phyloP scores from a whole-genome alignment of 1,140 invertebrate genomes.

The Tyrophagus putrescentiae region DNA sequence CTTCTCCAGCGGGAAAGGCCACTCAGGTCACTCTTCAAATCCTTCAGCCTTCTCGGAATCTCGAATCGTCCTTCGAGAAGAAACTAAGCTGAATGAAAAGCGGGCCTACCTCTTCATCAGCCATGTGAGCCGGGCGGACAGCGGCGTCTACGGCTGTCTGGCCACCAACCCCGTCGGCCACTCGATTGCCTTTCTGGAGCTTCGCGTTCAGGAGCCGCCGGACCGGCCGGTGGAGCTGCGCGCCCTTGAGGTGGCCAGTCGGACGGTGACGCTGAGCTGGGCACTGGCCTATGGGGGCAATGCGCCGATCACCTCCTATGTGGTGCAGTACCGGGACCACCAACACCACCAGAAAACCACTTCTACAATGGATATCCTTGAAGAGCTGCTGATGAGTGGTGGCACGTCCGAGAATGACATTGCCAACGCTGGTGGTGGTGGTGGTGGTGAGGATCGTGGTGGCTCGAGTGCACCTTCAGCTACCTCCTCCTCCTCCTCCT shows the following conservation, averaged over 20 bases:
- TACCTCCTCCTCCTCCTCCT: too few relatives aligned
- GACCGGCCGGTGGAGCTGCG: constrained; percentile 27
- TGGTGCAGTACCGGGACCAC: constrained; percentile 24
- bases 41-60: neutral
- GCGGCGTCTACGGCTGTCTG: constrained; percentile 35
- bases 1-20: too few relatives aligned
- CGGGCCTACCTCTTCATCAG: constrained; percentile 2
- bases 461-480: too few relatives aligned
- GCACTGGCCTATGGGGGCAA: constrained; percentile 27
- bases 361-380: neutral
- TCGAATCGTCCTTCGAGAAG: constrained; percentile 10
- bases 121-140: constrained; percentile 29
- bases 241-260: constrained; percentile 25
- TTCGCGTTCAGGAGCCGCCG: constrained; percentile 33
- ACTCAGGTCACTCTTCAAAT: too few relatives aligned
- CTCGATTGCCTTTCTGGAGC: constrained; percentile 31
- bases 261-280: constrained; percentile 27
- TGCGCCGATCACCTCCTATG: constrained; percentile 27
- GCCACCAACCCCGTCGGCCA: constrained; percentile 33
- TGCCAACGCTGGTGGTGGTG: too few relatives aligned
- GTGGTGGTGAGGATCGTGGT: too few relatives aligned
- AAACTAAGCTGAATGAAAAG: neutral
- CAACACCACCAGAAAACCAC: neutral
- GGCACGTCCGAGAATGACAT: neutral
- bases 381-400: neutral